Evolutionary conservation across 2,888 invertebrate species (phyloP), one percentile per base, ranked within the genome.

Genomic region (Melinaea menophilus): DNA sequence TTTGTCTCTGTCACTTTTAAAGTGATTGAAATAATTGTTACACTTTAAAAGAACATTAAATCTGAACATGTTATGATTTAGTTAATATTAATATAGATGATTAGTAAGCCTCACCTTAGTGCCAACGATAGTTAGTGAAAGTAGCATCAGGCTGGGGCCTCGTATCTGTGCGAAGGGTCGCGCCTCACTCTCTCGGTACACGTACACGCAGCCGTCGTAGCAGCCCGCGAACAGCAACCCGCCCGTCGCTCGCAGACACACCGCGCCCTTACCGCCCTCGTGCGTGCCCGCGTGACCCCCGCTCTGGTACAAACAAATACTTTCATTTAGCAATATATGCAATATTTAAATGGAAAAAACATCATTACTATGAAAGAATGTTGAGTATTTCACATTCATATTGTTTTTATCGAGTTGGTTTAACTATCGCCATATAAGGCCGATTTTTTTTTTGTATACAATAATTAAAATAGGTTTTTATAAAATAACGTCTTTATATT

Each of bases 201-300:
- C 92, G 80, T 95, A 95, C 72, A 96, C 93, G 78, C 93, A 94
- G 66, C 95, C 95, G 85, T 95, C 95, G 80, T 95, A 95, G 85
- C 95, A 95, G 70, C 95, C 95, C 55, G 94, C 94, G 82, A 93
- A 90, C 66, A 94, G 83, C 51, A 93, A 87, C 48, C 94, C 92
- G 69, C 92, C 92, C 55, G 92, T 90, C 58, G 93, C 85, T 64
- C 93, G 92, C 90, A 96, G 92, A 68, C 95, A 94, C 48, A 95
- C 94, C 56, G 95, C 94, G 13, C 95, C 95, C 75, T 94, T 94
- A 55, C 95, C 94, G 51, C 94, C 94, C 61, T 85, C 85, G 72
- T 93, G 92, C 47, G 90, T 85, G n/a, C 90, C 88, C 47, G 92
- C 84, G 77, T 93, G 90, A 35, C 84, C 80, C 2, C 95, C 95